Base-by-base conservation (phyloP, 1,140 invertebrate species). In the Lethrus apterus region DNA sequence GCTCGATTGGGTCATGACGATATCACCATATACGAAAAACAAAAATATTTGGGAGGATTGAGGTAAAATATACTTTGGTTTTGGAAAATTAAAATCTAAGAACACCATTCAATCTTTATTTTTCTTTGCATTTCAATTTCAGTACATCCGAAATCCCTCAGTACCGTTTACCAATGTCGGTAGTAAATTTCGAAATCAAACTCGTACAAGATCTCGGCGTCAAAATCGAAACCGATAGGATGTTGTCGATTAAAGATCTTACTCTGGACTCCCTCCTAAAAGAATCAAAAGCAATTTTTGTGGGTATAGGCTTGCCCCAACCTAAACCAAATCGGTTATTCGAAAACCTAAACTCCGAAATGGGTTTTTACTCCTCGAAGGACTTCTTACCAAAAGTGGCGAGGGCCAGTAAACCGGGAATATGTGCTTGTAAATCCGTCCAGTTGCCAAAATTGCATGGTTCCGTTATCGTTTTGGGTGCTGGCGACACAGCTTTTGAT, bases 401-500 rank as follows among this genome's bases (percentile, higher is more conserved):
- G 0, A 7, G 74, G 52, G 87, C 85, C 17, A 94, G 91, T 57
- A 99, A 98, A 72, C 79, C 81, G 10, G 89, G 86, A 15, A 78
- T 92, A 72, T 96, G 91, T 64, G 70, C 71, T 10, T 93, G 92
- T 60, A 87, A 84, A 54, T 19, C 36, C 2, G 52, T 70, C 1
- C 31, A 62, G 0, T 66, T 98, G 31, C 93, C 94, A 1, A 60
- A 74, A 44, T 64, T 98, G 3, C 64, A 74, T 54, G 94, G 94
- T 2, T 90, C 80, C 51, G 94, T 98, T 0, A 80, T 98, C 47
- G 93, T 99, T 0, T 66, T 98, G 2, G 95, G 96, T 0, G 92
- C 93, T 10, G 95, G 96, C 0, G 96, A 99, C 65, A 99, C 96
- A 0, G 96, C 96, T 0, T 98, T 98, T 68, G 95, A 99, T 73